phyloP scores from a whole-genome alignment of 2,113 vertebrate genomes.

The Hippolais icterina region DNA sequence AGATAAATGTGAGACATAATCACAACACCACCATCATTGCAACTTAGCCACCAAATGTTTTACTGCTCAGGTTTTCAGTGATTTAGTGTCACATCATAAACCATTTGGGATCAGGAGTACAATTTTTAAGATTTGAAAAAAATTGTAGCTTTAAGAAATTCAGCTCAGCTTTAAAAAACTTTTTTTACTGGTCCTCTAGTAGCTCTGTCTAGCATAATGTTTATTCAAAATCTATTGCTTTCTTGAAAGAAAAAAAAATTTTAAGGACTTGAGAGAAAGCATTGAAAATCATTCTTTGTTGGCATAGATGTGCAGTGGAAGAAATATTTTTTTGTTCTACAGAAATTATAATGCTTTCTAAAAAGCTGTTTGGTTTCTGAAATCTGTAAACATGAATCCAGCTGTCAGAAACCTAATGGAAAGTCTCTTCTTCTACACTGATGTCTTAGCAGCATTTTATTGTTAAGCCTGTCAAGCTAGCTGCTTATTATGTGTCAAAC shows the following conservation, averaged over 20 bases:
- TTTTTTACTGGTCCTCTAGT: not conserved
- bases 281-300: conserved; percentile 1
- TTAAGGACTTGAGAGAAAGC: not conserved
- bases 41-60: not conserved
- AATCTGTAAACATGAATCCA: conserved; percentile 36
- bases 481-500: conserved; percentile 6
- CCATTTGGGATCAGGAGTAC: not conserved
- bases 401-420: conserved; percentile 31
- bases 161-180: not conserved
- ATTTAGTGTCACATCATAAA: not conserved
- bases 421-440: not conserved
- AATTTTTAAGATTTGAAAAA: not conserved
- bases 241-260: not conserved
- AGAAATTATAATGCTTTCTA: conserved; percentile 21
- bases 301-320: conserved; percentile 1
- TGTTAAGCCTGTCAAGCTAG: conserved; percentile 28
- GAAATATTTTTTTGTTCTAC: conserved; percentile 13
- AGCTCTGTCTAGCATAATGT: not conserved
- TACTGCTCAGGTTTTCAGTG: not conserved
- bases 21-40: not conserved
- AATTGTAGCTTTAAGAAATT: not conserved
- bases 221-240: not conserved
- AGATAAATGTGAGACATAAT: not conserved
- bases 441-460: conserved; percentile 20
- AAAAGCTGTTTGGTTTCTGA: conserved; percentile 20